Evolutionary conservation across 2,888 invertebrate species (phyloP), one percentile per base, ranked within the genome.

Genomic region (Venusia cambrica): DNA sequence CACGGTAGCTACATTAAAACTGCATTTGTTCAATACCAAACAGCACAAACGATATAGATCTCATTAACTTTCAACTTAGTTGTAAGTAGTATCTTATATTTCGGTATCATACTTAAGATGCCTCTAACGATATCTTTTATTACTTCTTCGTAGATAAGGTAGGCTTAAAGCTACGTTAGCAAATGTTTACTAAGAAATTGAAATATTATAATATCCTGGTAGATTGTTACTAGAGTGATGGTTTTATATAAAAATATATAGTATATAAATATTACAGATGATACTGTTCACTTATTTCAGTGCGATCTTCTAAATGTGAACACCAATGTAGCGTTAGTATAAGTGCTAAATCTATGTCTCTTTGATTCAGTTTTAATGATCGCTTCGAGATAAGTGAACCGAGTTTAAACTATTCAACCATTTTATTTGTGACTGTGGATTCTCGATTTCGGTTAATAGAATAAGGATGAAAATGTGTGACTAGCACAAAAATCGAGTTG

Each of bases 151-250:
- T 84, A 83, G 77, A 51, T 40, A 80, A 83, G 81, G 62, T 83
- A 83, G 83, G 76, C 78, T 79, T 81, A 79, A 80, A 72, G 78
- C 75, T 79, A 79, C 70, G 62, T 73, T 71, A 77, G 70, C 66
- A 74, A 76, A 71, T 77, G 75, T 80, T 83, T 80, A 79, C 69
- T 75, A 78, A 73, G 62, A 77, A 73, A 73, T 60, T 67, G 59
- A 71, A 75, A 71, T 80, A 81, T 75, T n/a, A 80, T 47, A 52
- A 59, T 65, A 84, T 78, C 72, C 81, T 65, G 69, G 85, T 85
- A 87, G 85, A 78, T 87, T 87, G 87, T 87, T 87, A 87, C 69
- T 87, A 85, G 81, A 79, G 73, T 74, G 80, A 77, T 80, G 81
- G 74, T 81, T 85, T 84, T 84, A 80, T 79, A 78, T 57, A 55